These are phyloP conservation scores for Gouania willdenowi DNA, from an alignment of 2,797 vertebrate species.

Conservation along the genomic window DNA sequence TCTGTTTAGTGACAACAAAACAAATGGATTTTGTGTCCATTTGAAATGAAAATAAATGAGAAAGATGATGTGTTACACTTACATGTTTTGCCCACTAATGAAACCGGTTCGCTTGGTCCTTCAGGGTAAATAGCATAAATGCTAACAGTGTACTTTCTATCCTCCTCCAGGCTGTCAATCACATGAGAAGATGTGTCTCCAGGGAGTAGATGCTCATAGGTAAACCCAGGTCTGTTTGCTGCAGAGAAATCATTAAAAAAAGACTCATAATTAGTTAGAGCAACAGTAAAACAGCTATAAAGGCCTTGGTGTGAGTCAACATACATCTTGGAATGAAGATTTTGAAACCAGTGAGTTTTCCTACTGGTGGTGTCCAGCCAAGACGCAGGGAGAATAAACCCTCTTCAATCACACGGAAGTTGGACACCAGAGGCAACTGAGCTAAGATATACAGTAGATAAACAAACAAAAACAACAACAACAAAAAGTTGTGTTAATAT, in stretches of 20 bases:
- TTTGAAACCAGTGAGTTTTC: constrained; percentile 80
- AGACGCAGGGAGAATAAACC: constrained; percentile 81
- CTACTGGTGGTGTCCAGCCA: constrained; percentile 80
- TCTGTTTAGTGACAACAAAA: no score
- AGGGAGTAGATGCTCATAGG: constrained; percentile 76
- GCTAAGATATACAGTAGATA: constrained; percentile 53
- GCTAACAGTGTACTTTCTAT: constrained; percentile 80
- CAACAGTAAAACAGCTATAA: no score
- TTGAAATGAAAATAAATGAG: no score
- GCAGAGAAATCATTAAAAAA: constrained; percentile 9
- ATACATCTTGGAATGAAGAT: constrained; percentile 85
- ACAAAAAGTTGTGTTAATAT: no score
- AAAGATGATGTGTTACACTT: no score
- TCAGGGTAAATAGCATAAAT: constrained; percentile 78
- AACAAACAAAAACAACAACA: no score
- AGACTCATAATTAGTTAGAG: not conserved
- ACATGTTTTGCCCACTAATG: constrained; percentile 81
- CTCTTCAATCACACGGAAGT: constrained; percentile 85
- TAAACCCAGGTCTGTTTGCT: constrained; percentile 77
- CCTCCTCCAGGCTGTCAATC: constrained; percentile 83
- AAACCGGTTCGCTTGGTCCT: constrained; percentile 77
- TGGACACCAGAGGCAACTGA: constrained; percentile 78
- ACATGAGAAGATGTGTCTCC: constrained; percentile 78
- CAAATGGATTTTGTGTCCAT: no score
- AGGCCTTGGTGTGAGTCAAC: constrained; percentile 7